Conservation (phyloP, 2,888 invertebrate species). For the Ischnus inquisitorius region DNA sequence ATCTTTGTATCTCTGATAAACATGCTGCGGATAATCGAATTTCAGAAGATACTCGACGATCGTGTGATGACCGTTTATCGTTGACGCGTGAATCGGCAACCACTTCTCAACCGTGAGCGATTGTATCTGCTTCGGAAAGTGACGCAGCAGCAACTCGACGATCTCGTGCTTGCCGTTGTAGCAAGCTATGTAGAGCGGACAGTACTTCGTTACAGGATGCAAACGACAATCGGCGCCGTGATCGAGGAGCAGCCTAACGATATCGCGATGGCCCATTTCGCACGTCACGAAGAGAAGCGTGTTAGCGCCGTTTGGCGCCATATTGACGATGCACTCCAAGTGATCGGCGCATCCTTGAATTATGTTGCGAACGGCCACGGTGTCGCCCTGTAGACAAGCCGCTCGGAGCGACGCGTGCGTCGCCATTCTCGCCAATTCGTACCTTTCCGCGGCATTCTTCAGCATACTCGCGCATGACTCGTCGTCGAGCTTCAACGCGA, state of each 20-base stretch:
- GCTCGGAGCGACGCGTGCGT: constrained; percentile 92
- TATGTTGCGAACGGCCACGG: constrained; percentile 88
- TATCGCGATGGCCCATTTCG: constrained; percentile 93
- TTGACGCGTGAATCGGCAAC: constrained; percentile 97
- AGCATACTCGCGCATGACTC: constrained; percentile 88
- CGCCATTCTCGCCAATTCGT: constrained; percentile 91
- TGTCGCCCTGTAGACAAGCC: constrained; percentile 92
- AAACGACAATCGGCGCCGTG: constrained; percentile 95
- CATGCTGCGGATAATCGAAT: constrained; percentile 92
- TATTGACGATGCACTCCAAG: constrained; percentile 92
- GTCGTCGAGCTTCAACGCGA: constrained; percentile 90
- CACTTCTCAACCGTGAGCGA: constrained; percentile 96
- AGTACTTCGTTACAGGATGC: constrained; percentile 96
- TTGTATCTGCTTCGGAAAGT: constrained; percentile 94
- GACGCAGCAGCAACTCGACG: constrained; percentile 90
- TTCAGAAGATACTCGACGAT: constrained; percentile 93
- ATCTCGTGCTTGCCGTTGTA: constrained; percentile 94
- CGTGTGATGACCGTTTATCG: constrained; percentile 93
- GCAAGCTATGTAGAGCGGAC: constrained; percentile 96
- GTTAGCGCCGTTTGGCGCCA: constrained; percentile 95
- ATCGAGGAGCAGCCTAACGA: constrained; percentile 92
- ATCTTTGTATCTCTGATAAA: constrained; percentile 90
- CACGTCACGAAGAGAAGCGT: constrained; percentile 96
- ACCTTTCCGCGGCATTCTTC: constrained; percentile 89
- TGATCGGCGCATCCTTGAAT: constrained; percentile 89